These are phyloP conservation scores for Apodemus agrarius DNA, from an alignment of 2,797 vertebrate species.

Conservation along the genomic window DNA sequence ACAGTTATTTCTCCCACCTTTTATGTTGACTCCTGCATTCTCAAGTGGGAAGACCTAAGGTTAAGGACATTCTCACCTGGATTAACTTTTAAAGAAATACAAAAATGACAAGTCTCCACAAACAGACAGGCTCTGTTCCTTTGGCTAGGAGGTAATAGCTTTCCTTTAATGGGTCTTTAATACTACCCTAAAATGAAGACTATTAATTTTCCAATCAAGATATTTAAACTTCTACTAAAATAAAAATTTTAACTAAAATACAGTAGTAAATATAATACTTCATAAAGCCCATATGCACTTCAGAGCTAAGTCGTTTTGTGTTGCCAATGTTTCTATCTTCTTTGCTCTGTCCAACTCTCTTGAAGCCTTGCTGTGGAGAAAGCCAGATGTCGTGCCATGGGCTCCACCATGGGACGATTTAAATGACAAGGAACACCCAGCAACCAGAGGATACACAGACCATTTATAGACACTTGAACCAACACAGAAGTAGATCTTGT, in stretches of 20 bases:
- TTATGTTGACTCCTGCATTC: neutral
- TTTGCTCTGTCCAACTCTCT: neutral
- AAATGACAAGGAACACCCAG: neutral
- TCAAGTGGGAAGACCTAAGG: neutral
- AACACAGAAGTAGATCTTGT: neutral
- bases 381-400: neutral
- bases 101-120: neutral
- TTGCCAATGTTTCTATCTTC: neutral
- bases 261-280: neutral
- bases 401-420: neutral
- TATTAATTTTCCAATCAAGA: conserved; percentile 4
- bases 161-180: neutral
- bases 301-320: neutral
- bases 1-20: too few relatives aligned
- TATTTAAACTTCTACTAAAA: neutral
- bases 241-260: neutral
- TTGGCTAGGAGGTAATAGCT: neutral
- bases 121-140: neutral
- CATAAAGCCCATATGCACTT: neutral
- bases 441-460: neutral
- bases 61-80: neutral
- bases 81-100: neutral
- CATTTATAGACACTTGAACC: neutral
- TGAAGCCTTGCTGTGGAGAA: neutral
- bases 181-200: neutral